Base-by-base conservation (phyloP, 1,140 invertebrate genomes). In the Platyura marginata region DNA sequence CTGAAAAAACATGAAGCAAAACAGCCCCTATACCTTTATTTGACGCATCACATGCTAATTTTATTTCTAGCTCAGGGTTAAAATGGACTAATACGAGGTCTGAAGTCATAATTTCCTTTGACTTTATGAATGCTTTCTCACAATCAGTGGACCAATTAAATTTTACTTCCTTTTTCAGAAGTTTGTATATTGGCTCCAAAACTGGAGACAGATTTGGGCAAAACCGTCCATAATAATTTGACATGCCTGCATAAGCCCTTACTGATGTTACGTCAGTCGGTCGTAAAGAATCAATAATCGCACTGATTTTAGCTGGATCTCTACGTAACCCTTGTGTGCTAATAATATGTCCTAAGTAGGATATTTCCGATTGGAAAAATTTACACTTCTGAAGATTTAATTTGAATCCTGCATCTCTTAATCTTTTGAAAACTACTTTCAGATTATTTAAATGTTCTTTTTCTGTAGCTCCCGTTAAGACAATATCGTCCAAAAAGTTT, bases 331-430 rank as follows among this genome's bases (percentile, higher is more conserved):
- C 49, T 0, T 41, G 0, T 41, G 51, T 53, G 37, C 52, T 44
- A 13, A 65, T 55, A 1, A 47, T 48, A 47, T 54, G 57, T 2
- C 62, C 59, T 13, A 64, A 44, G 44, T 54, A 60, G 6, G 45
- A 44, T 11, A 64, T 47, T 48, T 49, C 51, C 11, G 47, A 20
- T 50, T 57, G 43, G 34, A 61, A 53, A 43, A 61, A 57, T 11
- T 43, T 46, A 50, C 52, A 54, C 45, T 53, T 55, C 19, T 23
- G 39, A n/a, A 48, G 29, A 23, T 52, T 53, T 29, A 57, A 44
- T 16, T 44, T 51, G 5, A 56, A 35, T 1, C 49, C 54, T 21
- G 23, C 42, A 39, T 18, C 42, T 42, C 33, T 18, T 47, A 47
- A 29, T 47, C 33, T 39, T 41, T 45, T 21, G 46, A 44, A 38